These are phyloP conservation scores for Pedionomus torquatus DNA, from an alignment of 2,113 vertebrate species.

Conservation along the genomic window DNA sequence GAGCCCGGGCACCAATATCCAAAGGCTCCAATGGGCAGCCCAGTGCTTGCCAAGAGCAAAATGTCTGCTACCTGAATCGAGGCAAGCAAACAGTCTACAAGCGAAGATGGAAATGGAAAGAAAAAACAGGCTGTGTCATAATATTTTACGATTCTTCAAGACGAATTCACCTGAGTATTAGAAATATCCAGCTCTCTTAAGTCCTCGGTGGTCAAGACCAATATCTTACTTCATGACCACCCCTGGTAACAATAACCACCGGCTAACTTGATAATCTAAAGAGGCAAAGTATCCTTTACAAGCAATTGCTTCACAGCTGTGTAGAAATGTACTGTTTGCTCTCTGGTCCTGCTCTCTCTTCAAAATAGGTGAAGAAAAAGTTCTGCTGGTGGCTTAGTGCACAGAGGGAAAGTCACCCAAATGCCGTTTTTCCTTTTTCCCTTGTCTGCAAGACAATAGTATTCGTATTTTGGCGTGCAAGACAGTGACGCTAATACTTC, in stretches of 20 bases:
- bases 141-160: not conserved
- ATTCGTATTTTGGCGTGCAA: not conserved
- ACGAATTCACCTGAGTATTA: not conserved
- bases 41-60: not conserved
- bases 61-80: not conserved
- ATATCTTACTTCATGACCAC: not conserved
- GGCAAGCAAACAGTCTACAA: not conserved
- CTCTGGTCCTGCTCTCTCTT: not conserved
- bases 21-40: not conserved
- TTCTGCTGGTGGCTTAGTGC: not conserved
- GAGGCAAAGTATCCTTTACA: not conserved
- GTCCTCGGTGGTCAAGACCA: not conserved
- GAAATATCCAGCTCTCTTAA: not conserved
- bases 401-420: not conserved
- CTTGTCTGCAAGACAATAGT: not conserved
- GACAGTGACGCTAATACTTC: not conserved
- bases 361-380: not conserved
- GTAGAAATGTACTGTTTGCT: not conserved
- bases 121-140: fast-evolving
- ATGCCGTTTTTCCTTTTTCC: not conserved
- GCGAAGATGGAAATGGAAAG: not conserved
- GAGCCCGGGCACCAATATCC: not conserved
- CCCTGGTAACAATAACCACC: not conserved
- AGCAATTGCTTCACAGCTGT: not conserved
- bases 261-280: not conserved